phyloP scores from a whole-genome alignment of 2,113 vertebrate species.

The Galbula dea region DNA sequence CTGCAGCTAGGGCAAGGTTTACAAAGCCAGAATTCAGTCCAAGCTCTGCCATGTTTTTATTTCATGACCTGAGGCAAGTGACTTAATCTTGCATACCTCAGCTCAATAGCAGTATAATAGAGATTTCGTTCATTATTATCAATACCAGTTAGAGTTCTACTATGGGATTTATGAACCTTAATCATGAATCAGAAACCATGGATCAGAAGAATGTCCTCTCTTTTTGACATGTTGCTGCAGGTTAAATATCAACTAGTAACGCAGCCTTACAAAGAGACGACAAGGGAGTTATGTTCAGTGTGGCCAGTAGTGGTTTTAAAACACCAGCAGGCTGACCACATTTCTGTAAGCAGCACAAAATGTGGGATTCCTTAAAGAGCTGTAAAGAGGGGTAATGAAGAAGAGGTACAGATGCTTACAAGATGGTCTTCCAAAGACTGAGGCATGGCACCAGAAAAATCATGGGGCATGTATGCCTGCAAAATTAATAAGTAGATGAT shows the following conservation, averaged over 20 bases:
- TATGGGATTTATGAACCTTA: slow-evolving; percentile 24
- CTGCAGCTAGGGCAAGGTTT: neutral
- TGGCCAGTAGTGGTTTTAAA: neutral
- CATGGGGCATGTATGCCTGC: neutral
- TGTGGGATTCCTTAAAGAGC: neutral
- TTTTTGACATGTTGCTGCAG: neutral
- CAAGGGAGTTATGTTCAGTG: neutral
- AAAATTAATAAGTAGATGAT: neutral
- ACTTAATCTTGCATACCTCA: slow-evolving; percentile 26
- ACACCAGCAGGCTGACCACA: neutral
- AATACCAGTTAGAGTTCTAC: slow-evolving; percentile 7
- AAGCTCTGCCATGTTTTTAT: neutral
- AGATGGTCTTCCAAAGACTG: neutral
- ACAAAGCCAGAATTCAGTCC: neutral
- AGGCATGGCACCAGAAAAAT: neutral
- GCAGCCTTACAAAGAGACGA: neutral
- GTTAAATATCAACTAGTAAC: neutral
- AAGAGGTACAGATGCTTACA: neutral
- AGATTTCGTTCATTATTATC: slow-evolving; percentile 39
- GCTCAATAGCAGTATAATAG: neutral
- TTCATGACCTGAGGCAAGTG: slow-evolving; percentile 14
- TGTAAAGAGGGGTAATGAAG: neutral
- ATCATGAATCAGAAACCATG: slow-evolving; percentile 22
- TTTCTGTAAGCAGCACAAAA: neutral
- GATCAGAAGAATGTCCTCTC: slow-evolving; percentile 24